Evolutionary conservation across 2,888 invertebrate genomes (phyloP), one percentile per base, ranked within the genome.

Genomic region (Halocaridina rubra): DNA sequence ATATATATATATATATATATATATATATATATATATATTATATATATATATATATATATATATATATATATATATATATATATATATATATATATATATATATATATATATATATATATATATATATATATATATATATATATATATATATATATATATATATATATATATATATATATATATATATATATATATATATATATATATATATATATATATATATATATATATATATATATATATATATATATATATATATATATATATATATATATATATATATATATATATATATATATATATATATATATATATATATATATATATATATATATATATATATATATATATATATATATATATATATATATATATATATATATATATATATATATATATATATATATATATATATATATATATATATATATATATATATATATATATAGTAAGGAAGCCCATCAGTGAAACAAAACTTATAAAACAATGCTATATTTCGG

Each of bases 61-160:
- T 46, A 75, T 75, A 75, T 75, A 75, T 75, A 75, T 75, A 75
- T 75, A 75, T 75, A 75, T 75, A 75, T 57, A 75, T 75, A 75
- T 75, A 75, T 75, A 75, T 75, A 75, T 75, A 75, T 75, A 75
- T 75, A 46, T 75, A 46, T 46, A 75, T 53, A 75, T 46, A 53
- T 46, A 53, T 46, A 24, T 46, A 53, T 27, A 46, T 46, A 75
- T 24, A 57, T 46, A 39, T 22, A 22, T 3, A 69, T 1, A 30
- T 29, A 71, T 29, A 71, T 29, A 71, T 71, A 71, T 29, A 71
- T 29, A 71, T 29, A 71, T 29, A 71, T 29, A 71, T 29, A 71
- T 29, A 71, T 29, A 71, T 29, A 71, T 29, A 71, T 29, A 71
- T 29, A 71, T 29, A 71, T 29, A 71, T 29, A 30, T 13, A 30